A percentile compares a stretch with the other conserved stretches of the same genome.
Conservation (phyloP, 2,797 vertebrate genomes). For the Podarcis lilfordi region DNA sequence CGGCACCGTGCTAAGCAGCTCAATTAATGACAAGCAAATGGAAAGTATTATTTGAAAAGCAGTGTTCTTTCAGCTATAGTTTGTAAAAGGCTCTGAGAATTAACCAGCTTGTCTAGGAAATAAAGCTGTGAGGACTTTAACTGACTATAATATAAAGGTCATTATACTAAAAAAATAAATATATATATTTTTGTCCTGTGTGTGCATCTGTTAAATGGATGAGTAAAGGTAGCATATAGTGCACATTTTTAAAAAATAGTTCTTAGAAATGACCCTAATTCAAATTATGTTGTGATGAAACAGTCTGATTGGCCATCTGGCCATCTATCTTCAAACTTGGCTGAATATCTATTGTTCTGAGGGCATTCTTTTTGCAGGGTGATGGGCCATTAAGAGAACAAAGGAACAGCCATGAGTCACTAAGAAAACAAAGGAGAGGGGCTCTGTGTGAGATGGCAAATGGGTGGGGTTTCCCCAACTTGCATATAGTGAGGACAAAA, state of each 20-base stretch:
- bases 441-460: too few relatives aligned
- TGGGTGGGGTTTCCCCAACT: too few relatives aligned
- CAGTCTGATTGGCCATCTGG: not conserved
- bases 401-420: too few relatives aligned
- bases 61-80: not conserved
- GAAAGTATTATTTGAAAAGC: not conserved
- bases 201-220: not conserved
- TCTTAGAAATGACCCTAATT: not conserved
- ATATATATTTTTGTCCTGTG: not conserved
- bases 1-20: slow-evolving; percentile 49
- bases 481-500: too few relatives aligned
- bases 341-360: not conserved
- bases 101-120: not conserved
- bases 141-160: not conserved
- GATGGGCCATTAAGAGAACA: too few relatives aligned
- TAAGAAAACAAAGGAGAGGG: too few relatives aligned
- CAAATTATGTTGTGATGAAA: not conserved
- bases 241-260: not conserved
- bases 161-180: not conserved
- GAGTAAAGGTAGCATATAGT: not conserved
- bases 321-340: not conserved
- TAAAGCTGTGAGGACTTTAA: not conserved
- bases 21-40: not conserved
- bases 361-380: too few relatives aligned
- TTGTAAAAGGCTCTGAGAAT: not conserved